These are phyloP conservation scores for Mustelus asterias DNA, from an alignment of 2,113 vertebrate species.

Conservation along the genomic window DNA sequence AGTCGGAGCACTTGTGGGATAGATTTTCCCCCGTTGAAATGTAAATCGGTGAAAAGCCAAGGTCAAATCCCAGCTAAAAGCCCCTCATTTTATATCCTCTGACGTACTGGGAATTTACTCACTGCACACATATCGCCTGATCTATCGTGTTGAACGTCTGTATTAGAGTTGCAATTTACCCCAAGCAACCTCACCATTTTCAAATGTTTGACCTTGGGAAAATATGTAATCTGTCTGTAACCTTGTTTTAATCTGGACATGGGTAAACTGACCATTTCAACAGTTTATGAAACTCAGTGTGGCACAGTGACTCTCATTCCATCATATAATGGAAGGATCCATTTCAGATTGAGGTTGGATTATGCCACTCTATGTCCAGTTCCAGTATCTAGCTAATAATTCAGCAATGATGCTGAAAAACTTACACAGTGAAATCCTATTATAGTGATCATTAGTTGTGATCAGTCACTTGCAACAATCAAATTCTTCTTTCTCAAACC, in stretches of 20 bases:
- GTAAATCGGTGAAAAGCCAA: background rate
- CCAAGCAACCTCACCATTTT: background rate
- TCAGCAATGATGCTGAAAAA: background rate
- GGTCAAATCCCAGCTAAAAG: background rate
- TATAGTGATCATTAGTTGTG: background rate
- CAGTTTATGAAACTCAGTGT: background rate
- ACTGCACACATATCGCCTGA: background rate
- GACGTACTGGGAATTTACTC: background rate
- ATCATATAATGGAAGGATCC: background rate
- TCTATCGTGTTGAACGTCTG: background rate
- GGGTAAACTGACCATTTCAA: background rate
- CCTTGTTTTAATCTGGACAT: background rate
- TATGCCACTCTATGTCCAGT: background rate
- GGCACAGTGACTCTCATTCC: background rate
- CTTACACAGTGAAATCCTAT: background rate
- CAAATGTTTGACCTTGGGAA: background rate
- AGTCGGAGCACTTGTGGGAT: background rate
- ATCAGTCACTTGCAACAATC: background rate
- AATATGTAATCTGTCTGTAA: background rate
- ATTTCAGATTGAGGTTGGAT: background rate
- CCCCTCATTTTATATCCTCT: background rate
- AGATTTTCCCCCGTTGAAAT: background rate
- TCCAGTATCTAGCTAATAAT: background rate
- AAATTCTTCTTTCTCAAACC: slow-evolving; percentile 7
- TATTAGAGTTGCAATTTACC: background rate